A percentile compares a stretch with the other conserved stretches of the same genome.
These are phyloP conservation scores for Diuraphis noxia DNA, from an alignment of 1,140 invertebrate species.

Conservation along the genomic window DNA sequence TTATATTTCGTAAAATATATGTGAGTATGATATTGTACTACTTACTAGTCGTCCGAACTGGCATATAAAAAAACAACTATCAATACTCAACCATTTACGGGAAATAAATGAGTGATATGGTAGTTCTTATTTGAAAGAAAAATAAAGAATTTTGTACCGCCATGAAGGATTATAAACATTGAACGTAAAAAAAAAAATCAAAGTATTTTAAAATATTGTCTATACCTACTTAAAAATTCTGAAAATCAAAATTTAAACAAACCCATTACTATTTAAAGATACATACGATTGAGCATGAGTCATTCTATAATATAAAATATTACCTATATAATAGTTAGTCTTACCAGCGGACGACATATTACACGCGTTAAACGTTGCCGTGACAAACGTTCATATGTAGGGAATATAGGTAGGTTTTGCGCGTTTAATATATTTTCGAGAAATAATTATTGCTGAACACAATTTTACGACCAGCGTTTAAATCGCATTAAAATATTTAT, in stretches of 20 bases:
- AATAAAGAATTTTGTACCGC: too few species aligned
- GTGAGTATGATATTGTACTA: background rate
- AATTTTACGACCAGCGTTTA: background rate
- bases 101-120: background rate
- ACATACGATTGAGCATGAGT: too few species aligned
- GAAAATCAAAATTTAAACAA: background rate
- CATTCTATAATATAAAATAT: background rate
- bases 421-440: background rate
- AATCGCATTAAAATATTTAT: slow-evolving; percentile 2
- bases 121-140: background rate
- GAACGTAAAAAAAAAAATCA: background rate
- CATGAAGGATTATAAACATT: background rate
- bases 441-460: background rate
- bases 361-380: background rate
- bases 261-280: too few species aligned
- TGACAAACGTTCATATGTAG: background rate
- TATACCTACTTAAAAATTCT: background rate
- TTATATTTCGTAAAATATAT: background rate
- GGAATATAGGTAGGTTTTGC: background rate
- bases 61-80: background rate
- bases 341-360: background rate
- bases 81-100: background rate
- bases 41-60: background rate
- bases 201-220: background rate
- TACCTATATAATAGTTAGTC: too few species aligned